phyloP scores from a whole-genome alignment of 2,113 vertebrate genomes.

The Circaetus gallicus region DNA sequence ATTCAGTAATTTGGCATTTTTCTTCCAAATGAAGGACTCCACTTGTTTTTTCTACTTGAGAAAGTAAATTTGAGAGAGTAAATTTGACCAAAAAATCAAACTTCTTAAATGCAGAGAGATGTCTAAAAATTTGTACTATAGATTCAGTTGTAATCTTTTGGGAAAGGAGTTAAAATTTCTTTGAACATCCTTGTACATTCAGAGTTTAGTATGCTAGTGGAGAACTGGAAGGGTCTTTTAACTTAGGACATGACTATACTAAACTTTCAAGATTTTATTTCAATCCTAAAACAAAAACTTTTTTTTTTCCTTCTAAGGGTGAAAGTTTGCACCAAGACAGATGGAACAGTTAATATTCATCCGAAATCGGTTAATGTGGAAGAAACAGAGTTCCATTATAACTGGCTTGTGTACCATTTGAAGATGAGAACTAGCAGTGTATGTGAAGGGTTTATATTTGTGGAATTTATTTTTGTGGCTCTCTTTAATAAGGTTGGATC shows the following conservation, averaged over 20 bases:
- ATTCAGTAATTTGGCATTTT: background rate
- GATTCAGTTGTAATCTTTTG: no score
- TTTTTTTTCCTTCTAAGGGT: constrained; percentile 70
- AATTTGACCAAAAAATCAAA: background rate
- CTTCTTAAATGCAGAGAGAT: background rate
- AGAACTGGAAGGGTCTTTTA: background rate
- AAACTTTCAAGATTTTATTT: background rate
- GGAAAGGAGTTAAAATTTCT: background rate
- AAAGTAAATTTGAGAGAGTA: background rate
- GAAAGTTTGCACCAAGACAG: constrained; percentile 91
- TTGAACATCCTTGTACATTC: background rate
- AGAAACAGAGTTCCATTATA: constrained; percentile 88
- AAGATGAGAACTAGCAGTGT: constrained; percentile 98
- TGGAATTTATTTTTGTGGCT: background rate
- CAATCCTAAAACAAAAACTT: background rate
- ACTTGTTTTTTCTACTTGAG: background rate
- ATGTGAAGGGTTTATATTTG: constrained; percentile 58
- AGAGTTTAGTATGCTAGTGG: background rate
- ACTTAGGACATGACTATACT: background rate
- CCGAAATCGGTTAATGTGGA: constrained; percentile 96
- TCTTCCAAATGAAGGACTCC: no score
- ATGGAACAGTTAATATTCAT: constrained; percentile 92
- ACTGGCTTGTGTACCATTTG: constrained; percentile 97
- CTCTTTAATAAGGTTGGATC: background rate
- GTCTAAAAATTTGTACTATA: background rate